phyloP scores from a whole-genome alignment of 2,113 vertebrate species.

The Camelus dromedarius region DNA sequence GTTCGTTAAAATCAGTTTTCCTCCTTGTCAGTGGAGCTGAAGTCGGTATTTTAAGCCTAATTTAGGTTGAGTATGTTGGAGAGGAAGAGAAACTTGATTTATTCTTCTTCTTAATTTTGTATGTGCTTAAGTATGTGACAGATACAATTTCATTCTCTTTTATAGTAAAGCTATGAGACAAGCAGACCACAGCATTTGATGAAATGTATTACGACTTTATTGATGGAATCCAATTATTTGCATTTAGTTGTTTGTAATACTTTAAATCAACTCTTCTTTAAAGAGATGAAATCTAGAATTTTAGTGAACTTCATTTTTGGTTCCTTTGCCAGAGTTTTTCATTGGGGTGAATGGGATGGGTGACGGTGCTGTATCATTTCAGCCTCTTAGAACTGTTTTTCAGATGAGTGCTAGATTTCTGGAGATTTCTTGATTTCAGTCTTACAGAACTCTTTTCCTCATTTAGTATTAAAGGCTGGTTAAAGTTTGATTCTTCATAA shows the following conservation, averaged over 20 bases:
- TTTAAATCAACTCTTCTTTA: background rate
- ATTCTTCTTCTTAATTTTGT: constrained; percentile 32
- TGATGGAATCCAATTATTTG: background rate
- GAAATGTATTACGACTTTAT: background rate
- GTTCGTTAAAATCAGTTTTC: constrained; percentile 53
- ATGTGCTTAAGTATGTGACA: background rate
- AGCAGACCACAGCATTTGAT: background rate
- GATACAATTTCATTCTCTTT: constrained; percentile 22
- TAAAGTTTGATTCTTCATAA: constrained; percentile 15
- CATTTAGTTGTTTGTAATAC: background rate
- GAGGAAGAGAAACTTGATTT: constrained; percentile 69
- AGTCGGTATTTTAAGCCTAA: constrained; percentile 68
- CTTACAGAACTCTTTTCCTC: background rate
- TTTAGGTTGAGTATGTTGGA: constrained; percentile 52
- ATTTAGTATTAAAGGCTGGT: background rate
- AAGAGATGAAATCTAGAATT: background rate
- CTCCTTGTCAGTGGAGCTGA: constrained; percentile 38
- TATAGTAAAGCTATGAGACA: background rate
- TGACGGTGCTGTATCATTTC: background rate
- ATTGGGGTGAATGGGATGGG: background rate
- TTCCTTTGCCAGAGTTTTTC: background rate
- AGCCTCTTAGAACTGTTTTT: constrained; percentile 13
- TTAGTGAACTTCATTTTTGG: background rate
- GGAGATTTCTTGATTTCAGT: background rate
- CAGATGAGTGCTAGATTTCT: background rate